Base-by-base conservation (phyloP, 2,888 invertebrate species). In the Chelonus formosanus region DNA sequence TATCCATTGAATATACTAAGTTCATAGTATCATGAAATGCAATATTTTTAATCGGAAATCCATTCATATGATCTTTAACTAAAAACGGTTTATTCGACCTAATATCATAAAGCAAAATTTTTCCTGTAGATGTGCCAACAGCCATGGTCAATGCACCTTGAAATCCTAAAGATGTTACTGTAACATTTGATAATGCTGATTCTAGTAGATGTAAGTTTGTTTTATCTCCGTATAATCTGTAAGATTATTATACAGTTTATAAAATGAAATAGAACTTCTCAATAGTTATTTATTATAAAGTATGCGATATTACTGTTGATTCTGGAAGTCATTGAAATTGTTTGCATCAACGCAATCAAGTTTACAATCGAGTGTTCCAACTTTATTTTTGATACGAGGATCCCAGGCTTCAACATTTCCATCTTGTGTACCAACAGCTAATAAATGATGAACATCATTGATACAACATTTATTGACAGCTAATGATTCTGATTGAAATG, bases 351-450 rank as follows among this genome's bases (percentile, higher is more conserved):
- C 82, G 71, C 88, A 88, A 76, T 86, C 86, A 56, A 90, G 85
- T 4, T 94, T 96, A 82, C 94, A 95, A 84, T 98, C 97, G 32
- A 99, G 85, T 20, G 89, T 87, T 5, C 92, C 94, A 72, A 93
- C 95, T 80, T 91, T 88, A 40, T 88, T 87, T 75, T 92, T 90
- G 3, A 88, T 88, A 67, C 99, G 87, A 6, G 97, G 96, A 86
- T 99, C 99, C 97, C 97, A 99, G 3, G 97, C 97, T 84, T 99
- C 98, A 0, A 99, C 90, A 75, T 90, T 91, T 0, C 98, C 98
- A 81, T 96, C 94, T 75, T 91, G 90, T 7, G 96, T 94, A 6
- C 98, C 98, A 75, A 92, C 90, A 59, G 92, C 86, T 31, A 99
- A 85, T 58, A 99, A 86, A 73, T 97, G 90, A 87, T 98, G 97